Percentiles rank a stretch among this genome's conserved stretches.
These are phyloP conservation scores for Cataglyphis altisquamis DNA, from an alignment of 2,888 invertebrate species.

Conservation along the genomic window DNA sequence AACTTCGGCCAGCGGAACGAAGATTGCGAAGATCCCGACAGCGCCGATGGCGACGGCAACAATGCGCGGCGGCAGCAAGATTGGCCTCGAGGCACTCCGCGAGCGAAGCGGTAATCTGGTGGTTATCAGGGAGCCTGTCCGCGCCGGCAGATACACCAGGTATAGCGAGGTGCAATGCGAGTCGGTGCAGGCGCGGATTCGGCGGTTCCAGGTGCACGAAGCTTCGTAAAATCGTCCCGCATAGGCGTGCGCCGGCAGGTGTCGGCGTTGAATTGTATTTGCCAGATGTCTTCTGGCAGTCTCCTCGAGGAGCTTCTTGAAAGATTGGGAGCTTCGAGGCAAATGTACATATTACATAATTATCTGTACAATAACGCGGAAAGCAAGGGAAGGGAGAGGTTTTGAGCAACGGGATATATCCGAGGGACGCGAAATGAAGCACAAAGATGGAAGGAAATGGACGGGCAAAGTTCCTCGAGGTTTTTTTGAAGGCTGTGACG, in stretches of 20 bases:
- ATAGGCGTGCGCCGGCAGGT: slow-evolving; percentile 10
- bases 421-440: slow-evolving; percentile 5
- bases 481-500: slow-evolving; percentile 44
- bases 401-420: slow-evolving; percentile 18
- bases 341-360: slow-evolving; percentile 31
- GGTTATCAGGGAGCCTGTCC: slow-evolving; percentile 86
- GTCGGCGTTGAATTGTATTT: slow-evolving; percentile 15
- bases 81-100: slow-evolving; percentile 85
- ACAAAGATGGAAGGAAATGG: not conserved
- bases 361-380: slow-evolving; percentile 15
- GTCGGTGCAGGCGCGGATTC: slow-evolving; percentile 86
- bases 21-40: slow-evolving; percentile 54
- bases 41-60: slow-evolving; percentile 50
- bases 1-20: slow-evolving; percentile 61
- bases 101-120: slow-evolving; percentile 86
- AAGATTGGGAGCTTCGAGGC: not conserved
- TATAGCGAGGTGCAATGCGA: slow-evolving; percentile 87
- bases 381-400: not conserved
- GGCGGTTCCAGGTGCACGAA: slow-evolving; percentile 85
- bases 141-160: slow-evolving; percentile 85
- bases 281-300: not conserved
- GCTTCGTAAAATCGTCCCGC: slow-evolving; percentile 76
- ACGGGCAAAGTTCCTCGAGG: slow-evolving; percentile 31
- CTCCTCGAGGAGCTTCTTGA: not conserved
- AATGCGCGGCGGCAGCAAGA: slow-evolving; percentile 75